A percentile compares a stretch with the other conserved stretches of the same genome.
Evolutionary conservation across 2,113 vertebrate genomes (phyloP).

Genomic region (Meles meles): DNA sequence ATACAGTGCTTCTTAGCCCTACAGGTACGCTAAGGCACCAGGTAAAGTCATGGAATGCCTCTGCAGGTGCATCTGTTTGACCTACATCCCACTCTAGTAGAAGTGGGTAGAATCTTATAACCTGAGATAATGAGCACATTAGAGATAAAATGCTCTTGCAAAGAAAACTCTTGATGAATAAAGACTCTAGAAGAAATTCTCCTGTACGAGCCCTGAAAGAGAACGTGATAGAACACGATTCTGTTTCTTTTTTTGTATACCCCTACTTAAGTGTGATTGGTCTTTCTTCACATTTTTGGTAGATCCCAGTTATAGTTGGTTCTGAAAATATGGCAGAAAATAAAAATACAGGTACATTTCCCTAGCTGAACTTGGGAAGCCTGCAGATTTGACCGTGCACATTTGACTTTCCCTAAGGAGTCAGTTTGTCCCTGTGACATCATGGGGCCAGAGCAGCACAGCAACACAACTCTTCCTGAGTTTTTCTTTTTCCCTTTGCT

Average conservation of each 20-base stretch:
- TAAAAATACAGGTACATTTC: not conserved
- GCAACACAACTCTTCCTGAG: not conserved
- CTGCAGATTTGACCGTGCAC: not conserved
- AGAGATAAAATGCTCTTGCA: not conserved
- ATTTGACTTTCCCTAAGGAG: not conserved
- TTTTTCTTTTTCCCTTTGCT: not conserved
- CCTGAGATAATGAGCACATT: not conserved
- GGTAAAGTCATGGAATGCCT: not conserved
- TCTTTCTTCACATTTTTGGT: not conserved
- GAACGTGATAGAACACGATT: not conserved
- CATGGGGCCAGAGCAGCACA: not conserved
- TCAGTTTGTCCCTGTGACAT: not conserved
- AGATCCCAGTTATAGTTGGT: not conserved
- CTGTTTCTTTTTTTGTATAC: not conserved
- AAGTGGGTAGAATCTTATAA: not conserved
- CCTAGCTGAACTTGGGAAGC: not conserved
- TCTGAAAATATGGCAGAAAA: not conserved
- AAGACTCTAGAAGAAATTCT: not conserved
- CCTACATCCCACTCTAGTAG: not conserved
- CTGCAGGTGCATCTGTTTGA: accelerated
- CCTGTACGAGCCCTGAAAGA: not conserved
- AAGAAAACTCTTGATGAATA: not conserved
- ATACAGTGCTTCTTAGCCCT: not conserved
- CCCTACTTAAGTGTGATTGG: not conserved
- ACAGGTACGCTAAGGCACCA: not conserved